Evolutionary conservation across 2,888 invertebrate species (phyloP).

Genomic region (Eilema griseolum): DNA sequence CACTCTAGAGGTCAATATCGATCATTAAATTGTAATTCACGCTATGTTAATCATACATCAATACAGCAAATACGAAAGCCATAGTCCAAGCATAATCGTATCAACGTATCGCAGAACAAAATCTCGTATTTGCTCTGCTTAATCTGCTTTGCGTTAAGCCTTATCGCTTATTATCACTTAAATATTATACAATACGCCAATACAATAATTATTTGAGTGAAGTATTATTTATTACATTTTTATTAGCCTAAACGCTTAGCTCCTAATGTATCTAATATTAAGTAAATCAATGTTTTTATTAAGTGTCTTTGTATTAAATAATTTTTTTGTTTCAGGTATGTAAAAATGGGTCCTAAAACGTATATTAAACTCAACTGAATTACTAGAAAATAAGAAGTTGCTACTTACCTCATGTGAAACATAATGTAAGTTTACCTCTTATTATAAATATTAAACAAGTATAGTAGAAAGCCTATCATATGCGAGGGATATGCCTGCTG

Average conservation of each 20-base stretch:
- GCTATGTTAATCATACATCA: neutral
- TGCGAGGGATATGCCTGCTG: too few relatives aligned
- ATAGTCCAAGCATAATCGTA: too few relatives aligned
- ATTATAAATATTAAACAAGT: neutral
- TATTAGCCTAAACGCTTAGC: too few relatives aligned
- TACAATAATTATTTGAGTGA: too few relatives aligned
- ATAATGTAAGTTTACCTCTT: neutral
- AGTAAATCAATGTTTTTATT: too few relatives aligned
- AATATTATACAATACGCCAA: too few relatives aligned
- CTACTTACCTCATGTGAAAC: neutral
- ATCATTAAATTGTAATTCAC: neutral
- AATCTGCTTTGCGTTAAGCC: too few relatives aligned
- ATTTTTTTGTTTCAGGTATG: conserved; percentile 47
- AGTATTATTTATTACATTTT: too few relatives aligned
- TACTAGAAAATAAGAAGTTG: neutral
- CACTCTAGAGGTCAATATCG: neutral
- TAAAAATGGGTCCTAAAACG: neutral
- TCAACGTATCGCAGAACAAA: too few relatives aligned
- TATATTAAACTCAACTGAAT: neutral
- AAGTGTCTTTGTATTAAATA: conserved; percentile 15
- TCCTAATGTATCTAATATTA: too few relatives aligned
- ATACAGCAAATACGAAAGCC: too few relatives aligned
- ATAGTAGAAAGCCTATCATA: neutral
- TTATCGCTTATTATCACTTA: neutral
- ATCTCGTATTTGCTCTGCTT: too few relatives aligned